Base-by-base conservation (phyloP, 2,888 invertebrate species). In the Eupelmus urozonus region DNA sequence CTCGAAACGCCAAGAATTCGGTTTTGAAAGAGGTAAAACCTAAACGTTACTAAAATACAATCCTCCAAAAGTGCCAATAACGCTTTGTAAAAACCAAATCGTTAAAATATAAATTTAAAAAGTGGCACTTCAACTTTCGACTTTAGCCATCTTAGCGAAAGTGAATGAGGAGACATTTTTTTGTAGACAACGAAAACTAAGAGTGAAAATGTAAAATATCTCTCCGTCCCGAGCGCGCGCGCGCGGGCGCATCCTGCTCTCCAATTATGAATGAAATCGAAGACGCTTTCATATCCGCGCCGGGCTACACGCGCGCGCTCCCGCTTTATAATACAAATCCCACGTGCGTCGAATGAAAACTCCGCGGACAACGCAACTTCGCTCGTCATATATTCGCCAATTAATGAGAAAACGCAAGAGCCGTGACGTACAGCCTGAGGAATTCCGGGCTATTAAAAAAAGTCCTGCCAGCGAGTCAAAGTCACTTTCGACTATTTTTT, bases 61-160 rank as follows among this genome's bases (percentile, higher is more conserved):
- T 45, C 45, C 40, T 45, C 23, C 25, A 16, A 29, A 51, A 51
- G 29, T n/a, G 57, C 55, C 23, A 42, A 18, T 49, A 7, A 76
- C 57, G 45, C 23, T 65, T 29, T 59, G 23, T 18, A 57, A 70
- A 76, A 71, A 65, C 27, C 9, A 51, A 51, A 65, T 45, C 13
- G 2, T 63, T 70, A 25, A 57, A 40, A 27, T 25, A 51, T 51
- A 65, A 51, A 59, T 59, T 51, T 45, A 65, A 74, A 53, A 79
- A 66, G 66, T 34, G 70, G 76, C 53, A 67, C 72, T 73, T 62
- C 67, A 60, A 79, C 79, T 79, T 79, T 79, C 79, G 70, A 78
- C 60, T 66, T 23, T 57, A 51, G 25, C 18, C 23, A n/a, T 20
- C 63, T 71, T 55, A 76, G 79, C 79, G 76, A 79, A 79, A 79